These are phyloP conservation scores for Irena cyanogastra DNA, from an alignment of 2,113 vertebrate genomes.

Conservation along the genomic window DNA sequence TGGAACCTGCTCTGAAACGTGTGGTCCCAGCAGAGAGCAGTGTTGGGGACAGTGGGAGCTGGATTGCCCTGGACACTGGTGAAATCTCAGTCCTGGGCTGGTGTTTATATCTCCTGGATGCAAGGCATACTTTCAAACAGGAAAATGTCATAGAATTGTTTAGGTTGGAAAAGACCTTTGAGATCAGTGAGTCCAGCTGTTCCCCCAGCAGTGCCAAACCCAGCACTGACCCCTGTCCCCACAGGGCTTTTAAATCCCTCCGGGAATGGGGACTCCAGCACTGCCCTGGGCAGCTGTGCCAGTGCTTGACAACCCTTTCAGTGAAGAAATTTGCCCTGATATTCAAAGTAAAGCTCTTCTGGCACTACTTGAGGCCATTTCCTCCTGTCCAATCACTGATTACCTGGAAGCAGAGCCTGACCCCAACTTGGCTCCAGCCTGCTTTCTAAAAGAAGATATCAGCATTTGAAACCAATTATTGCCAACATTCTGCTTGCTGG, in stretches of 20 bases:
- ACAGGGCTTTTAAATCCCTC: not conserved
- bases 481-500: not conserved
- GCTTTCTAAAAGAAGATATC: not conserved
- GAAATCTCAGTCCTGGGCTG: not conserved
- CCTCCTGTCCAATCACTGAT: not conserved
- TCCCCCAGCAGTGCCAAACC: not conserved
- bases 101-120: not conserved
- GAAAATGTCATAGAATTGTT: not conserved
- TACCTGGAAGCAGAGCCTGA: not conserved
- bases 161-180: not conserved
- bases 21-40: not conserved
- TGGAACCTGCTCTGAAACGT: fast-evolving
- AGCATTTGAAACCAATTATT: not conserved
- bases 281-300: not conserved
- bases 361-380: not conserved
- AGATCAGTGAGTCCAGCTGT: fast-evolving
- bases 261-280: too few relatives aligned
- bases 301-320: not conserved
- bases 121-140: not conserved
- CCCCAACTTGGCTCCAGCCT: not conserved
- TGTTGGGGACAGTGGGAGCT: not conserved
- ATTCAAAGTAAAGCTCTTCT: not conserved
- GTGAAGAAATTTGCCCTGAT: not conserved
- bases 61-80: not conserved
- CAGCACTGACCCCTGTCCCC: not conserved